A percentile compares a stretch with the other conserved stretches of the same genome.
These are phyloP conservation scores for Thunnus thynnus DNA, from an alignment of 2,113 vertebrate genomes.

Conservation along the genomic window DNA sequence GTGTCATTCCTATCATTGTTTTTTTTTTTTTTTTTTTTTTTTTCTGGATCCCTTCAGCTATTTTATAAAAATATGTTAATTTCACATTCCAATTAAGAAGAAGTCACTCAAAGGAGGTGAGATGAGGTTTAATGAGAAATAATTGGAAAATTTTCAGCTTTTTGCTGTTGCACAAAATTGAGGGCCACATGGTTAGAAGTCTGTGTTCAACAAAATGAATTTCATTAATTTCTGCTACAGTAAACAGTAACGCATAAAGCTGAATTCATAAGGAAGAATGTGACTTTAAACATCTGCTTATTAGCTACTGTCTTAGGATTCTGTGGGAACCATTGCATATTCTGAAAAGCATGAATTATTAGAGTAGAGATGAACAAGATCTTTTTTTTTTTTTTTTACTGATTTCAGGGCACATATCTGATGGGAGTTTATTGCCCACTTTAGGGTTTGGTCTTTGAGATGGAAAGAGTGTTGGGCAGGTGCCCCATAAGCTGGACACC, in stretches of 20 bases:
- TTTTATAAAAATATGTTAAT: constrained; percentile 74
- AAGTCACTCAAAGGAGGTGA: constrained; percentile 72
- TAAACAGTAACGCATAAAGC: constrained; percentile 39
- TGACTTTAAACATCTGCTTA: constrained; percentile 22
- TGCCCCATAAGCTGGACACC: neutral
- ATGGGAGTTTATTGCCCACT: neutral
- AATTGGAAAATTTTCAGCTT: constrained; percentile 52
- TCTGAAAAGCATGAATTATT: neutral
- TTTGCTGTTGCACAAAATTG: constrained; percentile 31
- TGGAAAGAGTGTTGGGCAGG: neutral
- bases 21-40: constrained; percentile 1
- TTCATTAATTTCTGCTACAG: constrained; percentile 42
- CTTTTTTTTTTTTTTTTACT: neutral
- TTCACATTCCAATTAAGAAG: constrained; percentile 74
- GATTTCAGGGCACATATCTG: neutral
- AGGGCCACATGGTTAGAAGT: constrained; percentile 41
- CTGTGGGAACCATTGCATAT: neutral
- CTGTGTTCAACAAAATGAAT: constrained; percentile 44
- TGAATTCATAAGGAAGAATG: constrained; percentile 8
- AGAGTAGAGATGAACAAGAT: neutral
- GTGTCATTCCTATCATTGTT: constrained; percentile 57
- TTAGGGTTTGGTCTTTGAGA: neutral
- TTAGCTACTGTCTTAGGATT: constrained; percentile 17
- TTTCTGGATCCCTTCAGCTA: constrained; percentile 61
- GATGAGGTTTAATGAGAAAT: constrained; percentile 62